These are phyloP conservation scores for Sebastes flavidus DNA, from an alignment of 2,797 vertebrate genomes.

Conservation along the genomic window DNA sequence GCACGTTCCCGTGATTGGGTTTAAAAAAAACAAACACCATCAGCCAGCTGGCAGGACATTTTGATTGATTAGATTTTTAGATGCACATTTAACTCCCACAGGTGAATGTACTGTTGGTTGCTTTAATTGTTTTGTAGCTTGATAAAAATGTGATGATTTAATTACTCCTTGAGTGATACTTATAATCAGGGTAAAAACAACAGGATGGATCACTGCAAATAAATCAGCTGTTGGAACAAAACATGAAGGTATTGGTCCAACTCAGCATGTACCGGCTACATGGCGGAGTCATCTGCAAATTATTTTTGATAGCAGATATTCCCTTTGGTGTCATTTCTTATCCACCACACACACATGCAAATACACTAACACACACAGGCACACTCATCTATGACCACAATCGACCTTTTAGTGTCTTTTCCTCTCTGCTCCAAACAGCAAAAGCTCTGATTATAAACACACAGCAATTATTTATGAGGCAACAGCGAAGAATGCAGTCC, in stretches of 20 bases:
- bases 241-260: background rate
- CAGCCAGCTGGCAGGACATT: slow-evolving; percentile 5
- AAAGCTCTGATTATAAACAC: slow-evolving; percentile 58
- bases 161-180: background rate
- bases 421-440: slow-evolving; percentile 55
- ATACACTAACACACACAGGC: background rate
- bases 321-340: slow-evolving; percentile 13
- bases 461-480: slow-evolving; percentile 40
- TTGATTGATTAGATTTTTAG: background rate
- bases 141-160: background rate
- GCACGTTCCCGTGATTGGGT: slow-evolving; percentile 8
- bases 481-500: slow-evolving; percentile 18
- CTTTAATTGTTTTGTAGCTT: background rate
- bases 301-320: slow-evolving; percentile 15
- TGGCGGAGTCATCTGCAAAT: background rate
- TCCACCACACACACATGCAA: background rate
- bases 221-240: slow-evolving; percentile 10
- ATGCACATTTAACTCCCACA: background rate
- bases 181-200: background rate
- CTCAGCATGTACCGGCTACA: background rate
- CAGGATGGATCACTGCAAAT: background rate
- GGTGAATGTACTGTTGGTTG: background rate
- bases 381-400: background rate
- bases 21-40: background rate
- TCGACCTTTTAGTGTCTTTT: slow-evolving; percentile 6